Conservation (phyloP, 1,140 invertebrate species). For the Melipona quadrifasciata region DNA sequence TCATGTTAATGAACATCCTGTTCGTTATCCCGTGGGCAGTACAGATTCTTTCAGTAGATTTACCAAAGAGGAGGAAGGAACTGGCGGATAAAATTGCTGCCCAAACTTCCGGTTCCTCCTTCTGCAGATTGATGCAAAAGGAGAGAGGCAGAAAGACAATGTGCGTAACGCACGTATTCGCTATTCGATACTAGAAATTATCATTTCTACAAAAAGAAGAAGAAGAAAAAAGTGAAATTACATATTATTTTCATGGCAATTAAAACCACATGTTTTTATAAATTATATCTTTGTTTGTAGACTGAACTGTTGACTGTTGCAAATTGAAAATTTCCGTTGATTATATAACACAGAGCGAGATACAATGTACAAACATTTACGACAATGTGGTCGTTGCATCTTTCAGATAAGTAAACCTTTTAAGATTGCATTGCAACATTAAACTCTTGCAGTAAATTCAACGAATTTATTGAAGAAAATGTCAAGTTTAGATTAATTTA, state of each 20-base stretch:
- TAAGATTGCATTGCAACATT: not conserved
- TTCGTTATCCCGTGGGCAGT: slow-evolving; percentile 77
- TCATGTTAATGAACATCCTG: slow-evolving; percentile 71
- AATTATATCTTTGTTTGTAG: not conserved
- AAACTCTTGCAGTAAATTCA: too few relatives aligned
- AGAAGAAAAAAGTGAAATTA: not conserved
- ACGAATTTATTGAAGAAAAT: too few relatives aligned
- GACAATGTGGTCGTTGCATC: not conserved
- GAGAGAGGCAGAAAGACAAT: slow-evolving; percentile 16
- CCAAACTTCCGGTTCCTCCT: slow-evolving; percentile 36
- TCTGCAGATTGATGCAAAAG: slow-evolving; percentile 31
- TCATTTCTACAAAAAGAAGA: not conserved
- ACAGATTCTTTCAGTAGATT: slow-evolving; percentile 69
- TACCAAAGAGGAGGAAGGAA: slow-evolving; percentile 49
- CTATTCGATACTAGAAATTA: not conserved
- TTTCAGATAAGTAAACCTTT: not conserved
- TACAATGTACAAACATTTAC: not conserved
- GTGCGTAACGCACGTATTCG: not conserved
- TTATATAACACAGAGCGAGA: too few relatives aligned
- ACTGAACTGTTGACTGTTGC: too few relatives aligned
- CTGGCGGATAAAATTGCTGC: slow-evolving; percentile 26
- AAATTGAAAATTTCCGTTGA: not conserved
- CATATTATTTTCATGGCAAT: not conserved
- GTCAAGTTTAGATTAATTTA: not conserved
- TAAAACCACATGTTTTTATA: not conserved